These are phyloP conservation scores for Tragelaphus buxtoni DNA, from an alignment of 2,113 vertebrate species.

Conservation along the genomic window DNA sequence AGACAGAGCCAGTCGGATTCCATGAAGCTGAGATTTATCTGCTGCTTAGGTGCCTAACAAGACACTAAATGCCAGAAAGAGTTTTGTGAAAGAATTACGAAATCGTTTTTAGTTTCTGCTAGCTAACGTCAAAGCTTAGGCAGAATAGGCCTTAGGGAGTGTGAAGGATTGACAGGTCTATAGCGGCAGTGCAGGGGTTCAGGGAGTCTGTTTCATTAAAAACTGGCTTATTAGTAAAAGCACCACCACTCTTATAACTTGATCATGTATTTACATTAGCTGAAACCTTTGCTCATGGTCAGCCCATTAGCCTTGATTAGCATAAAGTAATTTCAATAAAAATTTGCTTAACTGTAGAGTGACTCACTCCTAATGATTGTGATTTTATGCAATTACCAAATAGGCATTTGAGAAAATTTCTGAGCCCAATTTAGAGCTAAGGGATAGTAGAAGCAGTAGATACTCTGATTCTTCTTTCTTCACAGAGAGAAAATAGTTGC, in stretches of 20 bases:
- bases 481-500: not conserved
- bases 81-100: conserved; percentile 27
- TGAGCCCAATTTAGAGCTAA: conserved; percentile 18
- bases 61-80: conserved; percentile 25
- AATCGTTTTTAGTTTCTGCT: conserved; percentile 36
- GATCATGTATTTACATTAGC: conserved; percentile 16
- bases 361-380: conserved; percentile 37
- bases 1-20: conserved; percentile 29
- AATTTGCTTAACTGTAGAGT: conserved; percentile 23
- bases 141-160: not conserved
- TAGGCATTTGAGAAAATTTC: not conserved
- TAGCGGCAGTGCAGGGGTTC: not conserved
- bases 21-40: conserved; percentile 34
- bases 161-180: conserved; percentile 39
- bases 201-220: not conserved
- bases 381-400: conserved; percentile 29
- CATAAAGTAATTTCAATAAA: conserved; percentile 44
- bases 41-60: not conserved
- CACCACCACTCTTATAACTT: not conserved
- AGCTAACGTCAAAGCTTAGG: not conserved
- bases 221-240: not conserved
- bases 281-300: conserved; percentile 25
- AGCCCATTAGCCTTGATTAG: conserved; percentile 41
- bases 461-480: not conserved
- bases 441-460: not conserved